Evolutionary conservation across 2,797 vertebrate genomes (phyloP).

Genomic region (Ctenopoma multispine): DNA sequence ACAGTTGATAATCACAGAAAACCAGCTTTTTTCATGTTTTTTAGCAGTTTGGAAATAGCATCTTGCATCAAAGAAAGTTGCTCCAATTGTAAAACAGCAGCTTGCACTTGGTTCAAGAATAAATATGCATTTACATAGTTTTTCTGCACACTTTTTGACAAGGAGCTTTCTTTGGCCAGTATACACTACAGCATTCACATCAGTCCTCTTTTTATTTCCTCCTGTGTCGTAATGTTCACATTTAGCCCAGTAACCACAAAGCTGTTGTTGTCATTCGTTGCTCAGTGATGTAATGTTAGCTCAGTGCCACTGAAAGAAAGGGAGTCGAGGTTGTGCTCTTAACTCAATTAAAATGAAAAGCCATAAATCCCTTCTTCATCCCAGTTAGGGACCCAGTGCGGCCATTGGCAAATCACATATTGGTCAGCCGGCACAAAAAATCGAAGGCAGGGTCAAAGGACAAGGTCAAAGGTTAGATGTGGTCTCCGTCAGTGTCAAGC

Average conservation of each 20-base stretch:
- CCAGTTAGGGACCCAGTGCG: slow-evolving; percentile 78
- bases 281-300: slow-evolving; percentile 76
- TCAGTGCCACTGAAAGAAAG: slow-evolving; percentile 58
- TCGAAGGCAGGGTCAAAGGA: slow-evolving; percentile 87
- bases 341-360: slow-evolving; percentile 88
- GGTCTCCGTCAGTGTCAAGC: slow-evolving; percentile 86
- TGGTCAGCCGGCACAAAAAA: slow-evolving; percentile 85
- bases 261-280: slow-evolving; percentile 66
- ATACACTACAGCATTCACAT: slow-evolving; percentile 53
- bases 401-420: slow-evolving; percentile 86
- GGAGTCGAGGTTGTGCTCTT: slow-evolving; percentile 77
- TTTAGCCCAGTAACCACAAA: slow-evolving; percentile 70
- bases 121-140: slow-evolving; percentile 21
- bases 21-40: background rate
- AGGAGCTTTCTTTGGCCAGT: slow-evolving; percentile 37
- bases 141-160: slow-evolving; percentile 40
- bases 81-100: slow-evolving; percentile 11
- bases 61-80: slow-evolving; percentile 2
- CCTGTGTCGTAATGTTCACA: slow-evolving; percentile 68
- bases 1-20: slow-evolving; percentile 2
- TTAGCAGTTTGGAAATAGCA: background rate
- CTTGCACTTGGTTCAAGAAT: slow-evolving; percentile 26
- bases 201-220: slow-evolving; percentile 56
- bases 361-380: slow-evolving; percentile 88
- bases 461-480: slow-evolving; percentile 87